Percentiles rank a stretch among this genome's conserved stretches.
Conservation (phyloP, 2,113 vertebrate genomes). For the Xyrauchen texanus region DNA sequence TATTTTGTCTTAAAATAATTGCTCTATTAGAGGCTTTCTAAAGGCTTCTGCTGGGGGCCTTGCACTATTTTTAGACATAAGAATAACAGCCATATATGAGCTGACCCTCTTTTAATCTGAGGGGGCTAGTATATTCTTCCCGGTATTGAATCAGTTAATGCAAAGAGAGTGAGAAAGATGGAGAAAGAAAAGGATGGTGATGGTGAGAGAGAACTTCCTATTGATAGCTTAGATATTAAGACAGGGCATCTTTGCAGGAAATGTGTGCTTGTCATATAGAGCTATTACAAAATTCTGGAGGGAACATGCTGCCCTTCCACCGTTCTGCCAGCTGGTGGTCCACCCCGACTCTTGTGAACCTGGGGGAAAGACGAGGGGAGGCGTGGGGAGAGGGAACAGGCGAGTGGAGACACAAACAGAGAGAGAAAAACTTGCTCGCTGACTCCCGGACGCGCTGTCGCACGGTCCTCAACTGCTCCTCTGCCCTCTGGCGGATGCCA, state of each 20-base stretch:
- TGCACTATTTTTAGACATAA: slow-evolving; percentile 67
- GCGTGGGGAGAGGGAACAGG: too few relatives aligned
- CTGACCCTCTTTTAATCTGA: slow-evolving; percentile 61
- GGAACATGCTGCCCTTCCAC: too few relatives aligned
- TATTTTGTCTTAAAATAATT: slow-evolving; percentile 80
- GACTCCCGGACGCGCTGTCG: too few relatives aligned
- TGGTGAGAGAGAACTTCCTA: background rate
- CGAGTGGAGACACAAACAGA: too few relatives aligned
- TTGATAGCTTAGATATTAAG: background rate
- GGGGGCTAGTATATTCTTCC: slow-evolving; percentile 3
- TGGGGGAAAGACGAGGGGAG: too few relatives aligned
- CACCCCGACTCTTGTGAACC: too few relatives aligned
- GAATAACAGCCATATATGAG: slow-evolving; percentile 57
- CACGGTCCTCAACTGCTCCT: too few relatives aligned
- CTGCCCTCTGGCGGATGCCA: too few relatives aligned
- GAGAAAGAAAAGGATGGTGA: background rate
- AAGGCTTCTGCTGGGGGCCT: slow-evolving; percentile 70
- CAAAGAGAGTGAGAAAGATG: slow-evolving; percentile 24
- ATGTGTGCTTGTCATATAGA: slow-evolving; percentile 9
- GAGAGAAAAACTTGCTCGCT: too few relatives aligned
- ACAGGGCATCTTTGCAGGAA: background rate
- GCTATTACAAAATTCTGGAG: slow-evolving; percentile 8
- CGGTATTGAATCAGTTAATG: slow-evolving; percentile 16
- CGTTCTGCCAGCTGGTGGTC: too few relatives aligned
- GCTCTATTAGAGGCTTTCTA: slow-evolving; percentile 76